Percentiles rank a stretch among this genome's conserved stretches.
These are phyloP conservation scores for Heliconius nattereri DNA, from an alignment of 1,140 invertebrate genomes.

Conservation along the genomic window DNA sequence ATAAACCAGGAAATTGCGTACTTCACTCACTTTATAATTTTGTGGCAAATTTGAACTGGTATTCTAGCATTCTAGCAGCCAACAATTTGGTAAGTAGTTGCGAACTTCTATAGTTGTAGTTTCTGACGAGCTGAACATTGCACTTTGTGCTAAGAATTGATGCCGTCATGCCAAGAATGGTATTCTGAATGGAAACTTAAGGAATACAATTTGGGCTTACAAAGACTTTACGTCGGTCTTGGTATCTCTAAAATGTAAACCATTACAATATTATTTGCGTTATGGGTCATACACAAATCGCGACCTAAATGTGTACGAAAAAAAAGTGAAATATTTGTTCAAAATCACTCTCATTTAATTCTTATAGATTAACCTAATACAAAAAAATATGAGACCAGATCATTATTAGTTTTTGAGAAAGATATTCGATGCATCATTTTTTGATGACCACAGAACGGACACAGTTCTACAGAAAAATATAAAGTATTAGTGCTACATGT, in stretches of 20 bases:
- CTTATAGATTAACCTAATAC: no score
- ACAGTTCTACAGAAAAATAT: no score
- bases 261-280: no score
- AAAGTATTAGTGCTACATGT: no score
- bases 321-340: no score
- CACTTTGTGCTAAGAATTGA: conserved; percentile 5
- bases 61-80: not conserved
- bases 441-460: no score
- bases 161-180: not conserved
- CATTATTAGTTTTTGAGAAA: no score
- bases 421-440: no score
- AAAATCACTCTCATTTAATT: no score
- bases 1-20: not conserved
- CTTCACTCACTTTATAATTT: conserved; percentile 7
- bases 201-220: not conserved
- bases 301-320: no score
- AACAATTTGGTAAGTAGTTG: conserved; percentile 6
- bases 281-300: no score
- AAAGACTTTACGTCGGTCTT: not conserved
- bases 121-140: not conserved
- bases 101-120: conserved; percentile 1
- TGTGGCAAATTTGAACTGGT: not conserved
- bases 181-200: not conserved
- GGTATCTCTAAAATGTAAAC: not conserved
- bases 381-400: no score